Evolutionary conservation across 2,113 vertebrate genomes (phyloP).

Genomic region (Esox niger): DNA sequence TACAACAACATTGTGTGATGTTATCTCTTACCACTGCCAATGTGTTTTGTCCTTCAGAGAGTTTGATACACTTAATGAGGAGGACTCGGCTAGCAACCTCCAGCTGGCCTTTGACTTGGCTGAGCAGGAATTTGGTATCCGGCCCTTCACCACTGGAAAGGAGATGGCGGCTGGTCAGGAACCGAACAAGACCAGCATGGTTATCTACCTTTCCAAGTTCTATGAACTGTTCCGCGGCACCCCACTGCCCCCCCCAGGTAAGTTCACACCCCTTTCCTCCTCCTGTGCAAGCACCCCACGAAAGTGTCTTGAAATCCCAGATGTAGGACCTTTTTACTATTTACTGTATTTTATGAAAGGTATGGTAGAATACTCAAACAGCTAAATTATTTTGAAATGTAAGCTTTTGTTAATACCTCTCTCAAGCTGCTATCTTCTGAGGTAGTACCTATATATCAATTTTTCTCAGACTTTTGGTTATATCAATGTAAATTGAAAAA

Average conservation of each 20-base stretch:
- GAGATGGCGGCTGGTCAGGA: slow-evolving; percentile 76
- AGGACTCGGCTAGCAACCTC: slow-evolving; percentile 80
- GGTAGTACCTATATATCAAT: no score
- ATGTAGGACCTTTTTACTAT: neutral
- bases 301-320: neutral
- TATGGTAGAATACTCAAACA: no score
- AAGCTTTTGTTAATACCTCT: no score
- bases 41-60: slow-evolving; percentile 73
- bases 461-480: no score
- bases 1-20: neutral
- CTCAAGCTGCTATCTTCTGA: no score
- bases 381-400: no score
- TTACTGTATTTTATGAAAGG: no score
- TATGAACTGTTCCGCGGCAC: slow-evolving; percentile 91
- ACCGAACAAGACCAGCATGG: slow-evolving; percentile 87
- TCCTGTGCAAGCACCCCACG: neutral
- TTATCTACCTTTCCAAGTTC: slow-evolving; percentile 90
- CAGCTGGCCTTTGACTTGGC: slow-evolving; percentile 89
- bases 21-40: neutral
- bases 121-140: slow-evolving; percentile 89
- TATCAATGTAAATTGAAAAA: no score
- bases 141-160: slow-evolving; percentile 77
- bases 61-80: slow-evolving; percentile 84
- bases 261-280: slow-evolving; percentile 7
- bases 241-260: slow-evolving; percentile 82